Evolutionary conservation across 2,888 invertebrate species (phyloP), one percentile per base, ranked within the genome.

Genomic region (Antheraea assamensis): DNA sequence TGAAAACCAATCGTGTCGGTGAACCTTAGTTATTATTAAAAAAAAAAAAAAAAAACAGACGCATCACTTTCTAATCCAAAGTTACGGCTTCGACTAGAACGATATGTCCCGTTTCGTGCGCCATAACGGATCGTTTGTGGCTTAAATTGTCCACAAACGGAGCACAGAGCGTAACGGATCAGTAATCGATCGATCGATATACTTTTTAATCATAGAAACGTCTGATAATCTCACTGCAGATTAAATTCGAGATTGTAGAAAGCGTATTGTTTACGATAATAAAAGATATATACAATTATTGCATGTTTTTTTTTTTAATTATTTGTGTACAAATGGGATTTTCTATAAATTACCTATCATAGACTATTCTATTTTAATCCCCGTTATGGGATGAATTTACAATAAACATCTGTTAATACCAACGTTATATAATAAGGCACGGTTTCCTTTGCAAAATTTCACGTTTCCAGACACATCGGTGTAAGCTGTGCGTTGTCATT

Each of bases 21-120:
- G 21, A 58, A 58, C 21, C 24, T 58, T 58, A 58, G n/a, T 58
- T 15, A 30, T 64, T 17, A 27, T 27, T 0, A 27, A 64, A 64
- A 64, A 27, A 64, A 13, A 64, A 17, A 27, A 64, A 64, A 64
- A 27, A 64, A 13, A 64, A 17, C 27, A 17, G 30, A 64, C 27
- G 27, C 61, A 27, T 64, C 61, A 64, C 61, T 64, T 64, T 64
- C 61, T 64, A 64, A 64, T 64, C 30, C 30, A 64, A 64, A 64
- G 61, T 64, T 64, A 64, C 61, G 27, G 61, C 61, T 64, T 30
- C 17, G 30, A 15, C 17, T n/a, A 27, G 61, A 64, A 64, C 61
- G 61, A 64, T 64, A 64, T 64, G 61, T 64, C 61, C 61, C 61
- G 61, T 64, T 64, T 27, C 61, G 61, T 61, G 61, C 61, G 17